Conservation (phyloP, 1,140 invertebrate genomes). For the Orius insidiosus region DNA sequence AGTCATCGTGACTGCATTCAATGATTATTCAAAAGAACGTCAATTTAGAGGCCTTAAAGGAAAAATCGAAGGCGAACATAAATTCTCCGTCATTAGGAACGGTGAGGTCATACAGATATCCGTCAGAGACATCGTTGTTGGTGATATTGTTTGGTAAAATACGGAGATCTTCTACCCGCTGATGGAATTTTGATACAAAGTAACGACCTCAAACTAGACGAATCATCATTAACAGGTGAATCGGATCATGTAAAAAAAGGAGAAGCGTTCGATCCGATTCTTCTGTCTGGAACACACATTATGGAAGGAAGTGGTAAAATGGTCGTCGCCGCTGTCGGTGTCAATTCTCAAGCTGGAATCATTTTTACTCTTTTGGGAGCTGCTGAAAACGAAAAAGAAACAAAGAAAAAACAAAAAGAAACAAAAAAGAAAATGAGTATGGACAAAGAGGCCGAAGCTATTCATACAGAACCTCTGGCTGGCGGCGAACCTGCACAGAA, state of each 20-base stretch:
- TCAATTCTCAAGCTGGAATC: conserved; percentile 97
- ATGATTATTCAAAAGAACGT: conserved; percentile 97
- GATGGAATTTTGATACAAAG: conserved; percentile 96
- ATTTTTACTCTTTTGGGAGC: conserved; percentile 95
- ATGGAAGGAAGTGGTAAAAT: conserved; percentile 99
- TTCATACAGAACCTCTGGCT: too few relatives aligned
- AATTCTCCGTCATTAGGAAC: conserved; percentile 88
- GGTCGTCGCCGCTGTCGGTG: conserved; percentile 92
- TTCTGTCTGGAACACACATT: conserved; percentile 94
- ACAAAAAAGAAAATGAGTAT: conserved; percentile 40
- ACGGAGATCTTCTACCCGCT: conserved; percentile 86
- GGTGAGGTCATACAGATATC: conserved; percentile 83
- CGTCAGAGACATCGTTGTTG: conserved; percentile 93
- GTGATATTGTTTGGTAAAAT: conserved; percentile 81
- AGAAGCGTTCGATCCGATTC: conserved; percentile 71
- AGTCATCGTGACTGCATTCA: conserved; percentile 95
- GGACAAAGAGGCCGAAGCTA: not conserved
- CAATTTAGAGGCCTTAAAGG: conserved; percentile 93
- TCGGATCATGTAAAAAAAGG: conserved; percentile 99
- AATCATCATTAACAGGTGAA: conserved; percentile 96
- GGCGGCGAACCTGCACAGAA: too few relatives aligned
- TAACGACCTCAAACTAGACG: conserved; percentile 97
- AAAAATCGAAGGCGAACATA: conserved; percentile 97
- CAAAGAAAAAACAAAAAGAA: conserved; percentile 68
- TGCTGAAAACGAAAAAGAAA: conserved; percentile 66